Conservation (phyloP, 1,140 invertebrate genomes). For the Alviniconcha marisindica region DNA sequence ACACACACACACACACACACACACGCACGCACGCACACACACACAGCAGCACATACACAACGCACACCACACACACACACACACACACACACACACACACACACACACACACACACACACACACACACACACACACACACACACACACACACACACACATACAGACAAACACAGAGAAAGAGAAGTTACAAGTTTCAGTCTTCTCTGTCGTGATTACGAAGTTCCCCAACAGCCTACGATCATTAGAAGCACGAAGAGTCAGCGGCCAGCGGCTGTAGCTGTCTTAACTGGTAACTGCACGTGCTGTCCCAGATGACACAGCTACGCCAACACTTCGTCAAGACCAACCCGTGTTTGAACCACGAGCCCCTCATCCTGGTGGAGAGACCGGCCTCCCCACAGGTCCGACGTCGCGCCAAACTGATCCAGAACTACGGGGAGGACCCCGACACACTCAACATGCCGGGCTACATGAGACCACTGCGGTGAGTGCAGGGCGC, state of each 20-base stretch:
- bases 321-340: slow-evolving; percentile 61
- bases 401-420: slow-evolving; percentile 23
- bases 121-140: not conserved
- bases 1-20: no score
- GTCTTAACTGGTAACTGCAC: no score
- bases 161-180: not conserved
- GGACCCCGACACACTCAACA: slow-evolving; percentile 40
- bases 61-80: no score
- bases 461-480: slow-evolving; percentile 63
- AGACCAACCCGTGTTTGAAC: slow-evolving; percentile 57
- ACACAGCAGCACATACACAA: no score
- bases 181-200: no score
- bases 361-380: slow-evolving; percentile 66
- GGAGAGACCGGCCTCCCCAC: slow-evolving; percentile 56
- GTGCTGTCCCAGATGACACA: slow-evolving; percentile 49
- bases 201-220: no score
- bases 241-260: no score
- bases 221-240: no score
- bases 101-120: no score
- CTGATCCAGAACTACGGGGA: slow-evolving; percentile 44
- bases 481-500: slow-evolving; percentile 31
- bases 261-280: no score
- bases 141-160: not conserved
- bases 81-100: no score
- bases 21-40: no score